Evolutionary conservation across 1,140 invertebrate genomes (phyloP), one percentile per base, ranked within the genome.

Genomic region (Listronotus bonariensis): DNA sequence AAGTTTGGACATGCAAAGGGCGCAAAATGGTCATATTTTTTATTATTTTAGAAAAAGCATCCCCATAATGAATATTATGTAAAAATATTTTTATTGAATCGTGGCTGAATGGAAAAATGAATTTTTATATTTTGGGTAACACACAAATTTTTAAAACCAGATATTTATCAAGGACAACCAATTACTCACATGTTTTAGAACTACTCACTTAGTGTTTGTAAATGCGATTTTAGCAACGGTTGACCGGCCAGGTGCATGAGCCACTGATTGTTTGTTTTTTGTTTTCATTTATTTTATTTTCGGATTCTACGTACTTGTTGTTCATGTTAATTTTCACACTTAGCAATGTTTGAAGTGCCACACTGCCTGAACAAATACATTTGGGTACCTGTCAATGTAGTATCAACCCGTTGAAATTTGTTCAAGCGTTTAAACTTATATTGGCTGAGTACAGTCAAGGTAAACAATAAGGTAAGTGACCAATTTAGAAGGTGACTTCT

Each of bases 291-390:
- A 58, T 53, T 55, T 59, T 70, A 70, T 70, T 65, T 60, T 51
- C 58, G 60, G 56, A 52, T 68, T 67, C 62, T 68, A 66, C 69
- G 65, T 68, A 68, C 52, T 55, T 71, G 69, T 71, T 71, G 60
- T 63, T 62, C 64, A 68, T 72, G 68, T 72, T 72, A 72, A 72
- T 72, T 72, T 72, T 72, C 68, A 72, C 70, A 72, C 70, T 72
- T 72, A 69, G 56, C 56, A 56, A 60, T 72, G 61, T 67, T 69
- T 72, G 65, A 65, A 57, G 68, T 68, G 65, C 70, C 65, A 71
- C 68, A 71, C 41, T 65, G 57, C 68, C 65, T 72, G 68, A 38
- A 45, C 57, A 72, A 72, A 72, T 54, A 70, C 52, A 52, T 48
- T 61, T 51, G 56, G 38, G 36, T 57, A 42, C 61, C 60, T 56